A percentile compares a stretch with the other conserved stretches of the same genome.
These are phyloP conservation scores for Siphlonurus alternatus DNA, from an alignment of 2,888 invertebrate species.

Conservation along the genomic window DNA sequence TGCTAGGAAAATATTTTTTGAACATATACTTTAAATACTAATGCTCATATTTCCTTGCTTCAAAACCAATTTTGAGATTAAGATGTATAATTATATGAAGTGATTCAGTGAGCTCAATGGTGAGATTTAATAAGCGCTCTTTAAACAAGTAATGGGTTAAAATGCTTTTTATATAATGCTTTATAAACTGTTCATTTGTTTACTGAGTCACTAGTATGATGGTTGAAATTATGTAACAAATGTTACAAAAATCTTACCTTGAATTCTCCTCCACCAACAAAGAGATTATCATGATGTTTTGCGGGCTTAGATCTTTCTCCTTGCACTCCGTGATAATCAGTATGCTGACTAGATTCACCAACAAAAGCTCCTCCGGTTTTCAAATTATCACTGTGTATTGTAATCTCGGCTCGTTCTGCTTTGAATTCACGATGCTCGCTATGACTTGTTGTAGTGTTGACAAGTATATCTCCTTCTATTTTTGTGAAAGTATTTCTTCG, in stretches of 20 bases:
- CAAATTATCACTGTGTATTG: slow-evolving; percentile 44
- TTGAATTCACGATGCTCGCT: slow-evolving; percentile 42
- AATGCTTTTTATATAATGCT: no score
- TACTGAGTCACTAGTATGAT: no score
- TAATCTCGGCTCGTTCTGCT: slow-evolving; percentile 38
- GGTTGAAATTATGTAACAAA: no score
- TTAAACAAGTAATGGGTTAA: no score
- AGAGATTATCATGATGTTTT: slow-evolving; percentile 46
- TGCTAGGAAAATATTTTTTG: not conserved
- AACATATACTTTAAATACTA: not conserved
- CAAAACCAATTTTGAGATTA: no score
- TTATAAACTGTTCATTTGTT: no score
- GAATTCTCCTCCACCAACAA: slow-evolving; percentile 40
- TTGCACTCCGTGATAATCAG: slow-evolving; percentile 41
- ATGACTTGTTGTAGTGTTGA: slow-evolving; percentile 39
- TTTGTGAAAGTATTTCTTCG: slow-evolving; percentile 63
- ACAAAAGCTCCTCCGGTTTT: slow-evolving; percentile 44
- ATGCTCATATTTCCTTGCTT: slow-evolving; percentile 11
- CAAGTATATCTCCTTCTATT: slow-evolving; percentile 43
- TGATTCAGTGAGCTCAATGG: no score
- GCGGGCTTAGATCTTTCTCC: slow-evolving; percentile 37
- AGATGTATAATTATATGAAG: no score
- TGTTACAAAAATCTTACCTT: no score
- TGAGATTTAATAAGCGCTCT: no score
- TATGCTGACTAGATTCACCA: no score